These are phyloP conservation scores for Andrena trimmerana DNA, from an alignment of 2,888 invertebrate genomes.

Conservation along the genomic window DNA sequence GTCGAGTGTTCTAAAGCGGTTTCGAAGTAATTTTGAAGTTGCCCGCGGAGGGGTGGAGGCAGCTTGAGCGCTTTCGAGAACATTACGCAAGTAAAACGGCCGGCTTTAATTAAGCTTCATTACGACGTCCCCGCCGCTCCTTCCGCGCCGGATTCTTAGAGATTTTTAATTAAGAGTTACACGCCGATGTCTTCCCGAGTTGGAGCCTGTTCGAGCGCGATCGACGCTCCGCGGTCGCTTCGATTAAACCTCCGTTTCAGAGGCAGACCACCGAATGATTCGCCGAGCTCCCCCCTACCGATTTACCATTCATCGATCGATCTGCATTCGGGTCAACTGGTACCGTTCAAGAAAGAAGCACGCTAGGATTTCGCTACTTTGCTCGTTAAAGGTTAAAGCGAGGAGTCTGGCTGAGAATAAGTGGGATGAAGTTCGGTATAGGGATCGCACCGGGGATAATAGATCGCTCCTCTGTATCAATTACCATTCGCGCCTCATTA, in stretches of 20 bases:
- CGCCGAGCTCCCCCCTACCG: not conserved
- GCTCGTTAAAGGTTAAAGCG: slow-evolving; percentile 26
- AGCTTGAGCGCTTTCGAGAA: slow-evolving; percentile 63
- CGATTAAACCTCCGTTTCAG: slow-evolving; percentile 50
- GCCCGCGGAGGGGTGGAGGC: slow-evolving; percentile 39
- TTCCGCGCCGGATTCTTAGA: slow-evolving; percentile 57
- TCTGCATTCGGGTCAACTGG: slow-evolving; percentile 49
- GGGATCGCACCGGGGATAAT: slow-evolving; percentile 32
- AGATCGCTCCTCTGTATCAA: slow-evolving; percentile 36
- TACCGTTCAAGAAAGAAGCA: slow-evolving; percentile 20
- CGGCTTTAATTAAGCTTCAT: slow-evolving; percentile 67
- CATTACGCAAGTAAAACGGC: slow-evolving; percentile 66
- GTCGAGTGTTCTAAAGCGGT: slow-evolving; percentile 64
- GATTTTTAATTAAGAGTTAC: slow-evolving; percentile 68
- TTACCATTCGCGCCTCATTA: slow-evolving; percentile 54
- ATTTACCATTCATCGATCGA: slow-evolving; percentile 34
- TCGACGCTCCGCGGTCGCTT: slow-evolving; percentile 43
- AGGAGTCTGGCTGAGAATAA: slow-evolving; percentile 16
- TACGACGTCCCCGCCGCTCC: slow-evolving; percentile 54
- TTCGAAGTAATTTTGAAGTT: slow-evolving; percentile 68
- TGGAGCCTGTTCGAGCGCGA: slow-evolving; percentile 38
- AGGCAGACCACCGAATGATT: slow-evolving; percentile 44
- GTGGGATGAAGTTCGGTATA: not conserved
- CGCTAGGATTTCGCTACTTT: not conserved
- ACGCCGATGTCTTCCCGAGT: slow-evolving; percentile 51